A percentile compares a stretch with the other conserved stretches of the same genome.
Conservation (phyloP, 1,140 invertebrate species). For the Gryllus bimaculatus region DNA sequence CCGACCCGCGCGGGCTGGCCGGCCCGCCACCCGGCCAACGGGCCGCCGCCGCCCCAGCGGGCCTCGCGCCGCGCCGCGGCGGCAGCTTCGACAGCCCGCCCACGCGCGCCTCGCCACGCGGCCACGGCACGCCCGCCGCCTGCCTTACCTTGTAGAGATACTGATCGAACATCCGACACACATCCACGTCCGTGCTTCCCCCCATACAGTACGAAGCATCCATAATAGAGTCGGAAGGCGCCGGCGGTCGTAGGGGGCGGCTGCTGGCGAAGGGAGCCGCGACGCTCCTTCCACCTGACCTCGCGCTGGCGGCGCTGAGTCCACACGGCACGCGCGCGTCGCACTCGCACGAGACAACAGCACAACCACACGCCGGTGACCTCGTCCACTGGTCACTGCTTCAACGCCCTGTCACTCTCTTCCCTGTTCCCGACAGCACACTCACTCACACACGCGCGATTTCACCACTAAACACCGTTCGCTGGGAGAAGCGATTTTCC, state of each 20-base stretch:
- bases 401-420: not conserved
- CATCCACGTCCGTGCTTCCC: constrained; percentile 45
- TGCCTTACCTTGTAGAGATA: constrained; percentile 52
- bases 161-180: constrained; percentile 57
- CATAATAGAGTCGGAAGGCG: constrained; percentile 32
- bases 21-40: not conserved
- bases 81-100: too few relatives aligned
- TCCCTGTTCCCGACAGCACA: too few relatives aligned
- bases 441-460: too few relatives aligned
- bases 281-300: too few relatives aligned
- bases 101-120: too few relatives aligned
- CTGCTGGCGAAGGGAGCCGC: too few relatives aligned
- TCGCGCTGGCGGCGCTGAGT: not conserved
- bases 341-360: not conserved
- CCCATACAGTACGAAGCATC: constrained; percentile 53
- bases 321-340: not conserved
- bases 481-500: too few relatives aligned
- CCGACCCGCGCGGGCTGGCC: too few relatives aligned
- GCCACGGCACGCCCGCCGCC: too few relatives aligned
- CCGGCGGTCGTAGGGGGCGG: not conserved
- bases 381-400: not conserved
- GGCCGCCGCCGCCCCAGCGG: too few relatives aligned
- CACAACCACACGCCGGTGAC: not conserved
- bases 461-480: too few relatives aligned
- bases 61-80: too few relatives aligned